Evolutionary conservation across 2,888 invertebrate species (phyloP).

Genomic region (Stegophylla sp.): DNA sequence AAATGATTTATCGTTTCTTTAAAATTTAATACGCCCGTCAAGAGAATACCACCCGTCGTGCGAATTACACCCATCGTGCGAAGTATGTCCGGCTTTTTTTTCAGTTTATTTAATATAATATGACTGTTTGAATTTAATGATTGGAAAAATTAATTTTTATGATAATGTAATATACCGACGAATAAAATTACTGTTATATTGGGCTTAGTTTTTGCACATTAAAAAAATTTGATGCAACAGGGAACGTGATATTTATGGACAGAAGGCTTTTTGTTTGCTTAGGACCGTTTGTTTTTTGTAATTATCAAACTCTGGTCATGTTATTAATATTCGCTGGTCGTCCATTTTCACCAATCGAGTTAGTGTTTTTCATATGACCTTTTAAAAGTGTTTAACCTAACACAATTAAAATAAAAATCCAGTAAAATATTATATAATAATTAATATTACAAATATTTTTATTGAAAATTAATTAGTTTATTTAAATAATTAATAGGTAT

Average conservation of each 20-base stretch:
- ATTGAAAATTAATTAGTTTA: too few species aligned
- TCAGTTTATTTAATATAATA: background rate
- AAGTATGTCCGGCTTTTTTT: too few species aligned
- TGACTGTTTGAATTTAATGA: constrained; percentile 1
- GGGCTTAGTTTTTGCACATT: constrained; percentile 25
- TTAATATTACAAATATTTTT: background rate
- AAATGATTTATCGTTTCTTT: too few species aligned
- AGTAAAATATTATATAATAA: background rate
- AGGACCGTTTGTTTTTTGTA: constrained; percentile 45
- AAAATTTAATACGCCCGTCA: too few species aligned
- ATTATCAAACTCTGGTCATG: constrained; percentile 52
- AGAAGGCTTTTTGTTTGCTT: constrained; percentile 38
- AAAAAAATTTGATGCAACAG: constrained; percentile 41
- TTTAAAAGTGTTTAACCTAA: background rate
- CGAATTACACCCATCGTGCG: too few species aligned
- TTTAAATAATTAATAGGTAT: too few species aligned
- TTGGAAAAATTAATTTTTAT: constrained; percentile 5
- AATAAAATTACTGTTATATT: constrained; percentile 28
- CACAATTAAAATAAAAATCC: background rate
- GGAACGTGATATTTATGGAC: constrained; percentile 46
- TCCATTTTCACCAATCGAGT: constrained; percentile 24
- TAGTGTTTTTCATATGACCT: constrained; percentile 27
- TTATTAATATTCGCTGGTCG: constrained; percentile 36
- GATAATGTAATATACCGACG: background rate
- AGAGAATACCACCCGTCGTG: too few species aligned